These are phyloP conservation scores for Bradynema listronoti DNA, from an alignment of 1,140 invertebrate species.

Conservation along the genomic window DNA sequence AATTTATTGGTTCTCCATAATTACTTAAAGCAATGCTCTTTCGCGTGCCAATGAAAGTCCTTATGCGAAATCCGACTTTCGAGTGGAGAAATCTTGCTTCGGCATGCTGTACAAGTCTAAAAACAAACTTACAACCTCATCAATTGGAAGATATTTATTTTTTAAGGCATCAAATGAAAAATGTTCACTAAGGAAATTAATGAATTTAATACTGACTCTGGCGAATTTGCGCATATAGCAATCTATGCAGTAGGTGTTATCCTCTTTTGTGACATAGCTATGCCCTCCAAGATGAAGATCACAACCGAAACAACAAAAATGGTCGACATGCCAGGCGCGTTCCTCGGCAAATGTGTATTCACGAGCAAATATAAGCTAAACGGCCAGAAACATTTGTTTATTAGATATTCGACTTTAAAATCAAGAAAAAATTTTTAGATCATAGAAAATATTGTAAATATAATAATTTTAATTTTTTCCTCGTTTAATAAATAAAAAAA, in stretches of 20 bases:
- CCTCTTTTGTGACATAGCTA: constrained; percentile 71
- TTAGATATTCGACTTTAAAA: background rate
- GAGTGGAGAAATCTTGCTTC: constrained; percentile 68
- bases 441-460: too few relatives aligned
- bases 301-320: constrained; percentile 76
- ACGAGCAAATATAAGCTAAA: constrained; percentile 71
- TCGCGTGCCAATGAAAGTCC: constrained; percentile 70
- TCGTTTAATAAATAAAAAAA: background rate
- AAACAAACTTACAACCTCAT: too few relatives aligned
- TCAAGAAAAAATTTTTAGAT: constrained; percentile 6
- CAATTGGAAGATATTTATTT: constrained; percentile 7
- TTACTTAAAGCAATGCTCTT: constrained; percentile 22
- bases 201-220: constrained; percentile 57
- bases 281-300: constrained; percentile 51
- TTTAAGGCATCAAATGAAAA: constrained; percentile 10
- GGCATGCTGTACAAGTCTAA: constrained; percentile 69
- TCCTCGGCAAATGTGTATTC: constrained; percentile 77
- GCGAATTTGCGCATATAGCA: constrained; percentile 73
- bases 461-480: background rate
- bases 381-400: constrained; percentile 1
- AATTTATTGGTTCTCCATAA: too few relatives aligned
- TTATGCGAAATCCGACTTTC: constrained; percentile 71
- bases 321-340: constrained; percentile 73
- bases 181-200: constrained; percentile 7
- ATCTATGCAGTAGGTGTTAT: constrained; percentile 70